A percentile compares a stretch with the other conserved stretches of the same genome.
Evolutionary conservation across 2,797 vertebrate genomes (phyloP).

Genomic region (Gallinago nigripennis): DNA sequence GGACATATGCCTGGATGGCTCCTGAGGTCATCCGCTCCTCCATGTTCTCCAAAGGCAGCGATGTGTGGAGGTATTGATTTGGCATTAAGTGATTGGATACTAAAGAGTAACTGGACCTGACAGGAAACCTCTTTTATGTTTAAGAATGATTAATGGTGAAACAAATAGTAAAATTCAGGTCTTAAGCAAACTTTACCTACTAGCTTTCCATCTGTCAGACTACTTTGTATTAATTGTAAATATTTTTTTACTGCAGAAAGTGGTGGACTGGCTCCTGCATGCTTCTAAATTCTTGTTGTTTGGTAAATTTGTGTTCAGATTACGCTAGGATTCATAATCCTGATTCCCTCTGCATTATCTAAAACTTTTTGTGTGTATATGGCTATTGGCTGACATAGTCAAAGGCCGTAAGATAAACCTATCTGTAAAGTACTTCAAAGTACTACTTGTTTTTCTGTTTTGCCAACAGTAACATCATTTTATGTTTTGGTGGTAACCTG

Average conservation of each 20-base stretch:
- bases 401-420: not conserved
- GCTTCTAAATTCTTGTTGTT: not conserved
- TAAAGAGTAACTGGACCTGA: not conserved
- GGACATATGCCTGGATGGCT: conserved; percentile 98
- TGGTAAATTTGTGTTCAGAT: not conserved
- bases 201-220: not conserved
- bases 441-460: not conserved
- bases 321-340: not conserved
- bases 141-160: not conserved
- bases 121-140: not conserved
- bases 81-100: not conserved
- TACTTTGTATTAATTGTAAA: not conserved
- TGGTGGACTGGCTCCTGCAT: not conserved
- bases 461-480: not conserved
- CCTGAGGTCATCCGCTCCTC: conserved; percentile 97
- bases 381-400: not conserved
- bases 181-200: not conserved
- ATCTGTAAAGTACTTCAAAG: not conserved
- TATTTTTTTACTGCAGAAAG: not conserved
- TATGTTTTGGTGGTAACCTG: not conserved
- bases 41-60: conserved; percentile 97
- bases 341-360: not conserved
- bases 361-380: not conserved
- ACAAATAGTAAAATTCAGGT: not conserved
- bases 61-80: conserved; percentile 91